Conservation (phyloP, 2,797 vertebrate species). For the Acrossocheilus fasciatus region DNA sequence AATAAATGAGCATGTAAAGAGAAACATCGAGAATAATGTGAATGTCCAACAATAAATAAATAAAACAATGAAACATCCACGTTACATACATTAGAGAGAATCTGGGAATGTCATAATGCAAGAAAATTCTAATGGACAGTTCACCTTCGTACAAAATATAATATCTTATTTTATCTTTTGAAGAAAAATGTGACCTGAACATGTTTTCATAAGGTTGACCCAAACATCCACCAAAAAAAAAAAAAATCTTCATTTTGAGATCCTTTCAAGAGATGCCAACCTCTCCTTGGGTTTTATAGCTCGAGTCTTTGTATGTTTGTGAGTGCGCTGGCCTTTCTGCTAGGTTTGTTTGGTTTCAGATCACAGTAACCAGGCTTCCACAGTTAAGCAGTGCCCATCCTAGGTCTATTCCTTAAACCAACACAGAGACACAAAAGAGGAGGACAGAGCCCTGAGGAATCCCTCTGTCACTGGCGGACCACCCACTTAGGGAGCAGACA, state of each 20-base stretch:
- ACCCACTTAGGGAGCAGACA: constrained; percentile 76
- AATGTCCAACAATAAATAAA: not conserved
- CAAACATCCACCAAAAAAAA: constrained; percentile 1
- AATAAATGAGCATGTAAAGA: not conserved
- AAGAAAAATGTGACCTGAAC: not conserved
- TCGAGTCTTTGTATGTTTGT: constrained; percentile 41
- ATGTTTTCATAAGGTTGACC: not conserved
- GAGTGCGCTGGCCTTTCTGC: constrained; percentile 39
- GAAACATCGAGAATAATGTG: not conserved
- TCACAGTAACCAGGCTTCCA: constrained; percentile 61
- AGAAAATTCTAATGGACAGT: not conserved
- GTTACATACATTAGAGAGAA: not conserved
- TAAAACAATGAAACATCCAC: not conserved
- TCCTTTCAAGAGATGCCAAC: constrained; percentile 39
- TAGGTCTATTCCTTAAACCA: constrained; percentile 70
- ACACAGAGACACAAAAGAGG: constrained; percentile 64
- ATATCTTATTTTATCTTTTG: not conserved
- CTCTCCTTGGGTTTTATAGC: constrained; percentile 32
- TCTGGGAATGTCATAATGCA: not conserved
- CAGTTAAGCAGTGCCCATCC: constrained; percentile 65
- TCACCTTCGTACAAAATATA: not conserved
- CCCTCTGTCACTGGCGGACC: constrained; percentile 69
- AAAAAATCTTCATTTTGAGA: not conserved
- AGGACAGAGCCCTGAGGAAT: constrained; percentile 65
- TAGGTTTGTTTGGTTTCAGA: constrained; percentile 55